Evolutionary conservation across 2,113 vertebrate species (phyloP).

Genomic region (Macaca fascicularis): T2T-MFA8v1.1 NC_088392.1:6001501-6002000

Average conservation of each 20-base stretch:
- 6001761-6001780: neutral
- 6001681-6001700: slow-evolving; percentile 17
- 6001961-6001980: rapidly evolving
- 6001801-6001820: slow-evolving; percentile 21
- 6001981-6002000: neutral
- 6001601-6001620: neutral
- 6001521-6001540: neutral
- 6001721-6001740: neutral
- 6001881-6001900: slow-evolving; percentile 54
- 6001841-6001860: neutral
- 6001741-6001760: slow-evolving; percentile 10
- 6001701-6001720: slow-evolving; percentile 9
- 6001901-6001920: slow-evolving; percentile 32
- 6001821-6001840: slow-evolving; percentile 22
- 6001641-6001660: neutral
- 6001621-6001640: neutral
- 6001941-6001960: rapidly evolving
- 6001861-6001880: slow-evolving; percentile 37
- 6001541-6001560: neutral
- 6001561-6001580: rapidly evolving
- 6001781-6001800: slow-evolving; percentile 6
- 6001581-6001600: neutral
- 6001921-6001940: neutral
- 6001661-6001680: neutral
- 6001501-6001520: rapidly evolving